Percentiles rank a stretch among this genome's conserved stretches.
Conservation (phyloP, 2,888 invertebrate species). For the Empis stercorea region DNA sequence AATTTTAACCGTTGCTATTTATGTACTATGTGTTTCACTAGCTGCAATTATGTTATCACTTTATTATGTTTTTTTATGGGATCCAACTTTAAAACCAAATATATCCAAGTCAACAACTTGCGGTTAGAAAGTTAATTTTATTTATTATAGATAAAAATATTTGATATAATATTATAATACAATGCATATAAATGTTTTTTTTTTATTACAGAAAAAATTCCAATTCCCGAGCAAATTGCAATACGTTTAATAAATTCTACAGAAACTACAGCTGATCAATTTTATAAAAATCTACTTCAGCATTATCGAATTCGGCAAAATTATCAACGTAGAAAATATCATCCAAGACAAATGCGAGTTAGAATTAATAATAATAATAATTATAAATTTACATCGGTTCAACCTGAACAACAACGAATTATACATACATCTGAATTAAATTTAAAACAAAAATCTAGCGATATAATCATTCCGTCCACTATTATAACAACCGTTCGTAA, state of each 20-base stretch:
- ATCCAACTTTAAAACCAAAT: slow-evolving; percentile 46
- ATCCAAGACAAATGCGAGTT: too few species aligned
- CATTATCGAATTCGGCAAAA: slow-evolving; percentile 22
- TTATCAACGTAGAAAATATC: background rate
- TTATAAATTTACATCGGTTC: too few species aligned
- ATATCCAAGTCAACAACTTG: slow-evolving; percentile 34
- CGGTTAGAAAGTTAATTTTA: slow-evolving; percentile 25
- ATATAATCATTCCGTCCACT: too few species aligned
- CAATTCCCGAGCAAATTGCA: slow-evolving; percentile 36
- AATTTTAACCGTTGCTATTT: slow-evolving; percentile 84
- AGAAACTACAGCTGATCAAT: slow-evolving; percentile 35
- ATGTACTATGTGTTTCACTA: slow-evolving; percentile 85
- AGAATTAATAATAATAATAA: too few species aligned
- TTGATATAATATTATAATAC: background rate
- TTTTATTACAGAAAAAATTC: slow-evolving; percentile 31
- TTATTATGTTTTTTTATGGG: slow-evolving; percentile 92
- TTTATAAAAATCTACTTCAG: slow-evolving; percentile 32
- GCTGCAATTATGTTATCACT: slow-evolving; percentile 87
- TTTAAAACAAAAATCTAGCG: too few species aligned
- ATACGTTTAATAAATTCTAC: slow-evolving; percentile 31
- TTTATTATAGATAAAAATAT: background rate
- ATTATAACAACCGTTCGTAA: too few species aligned
- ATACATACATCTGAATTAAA: too few species aligned
- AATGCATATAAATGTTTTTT: background rate
- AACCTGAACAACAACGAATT: too few species aligned